Percentiles rank a stretch among this genome's conserved stretches.
Evolutionary conservation across 2,113 vertebrate species (phyloP).

Genomic region (Daubentonia madagascariensis): DNA sequence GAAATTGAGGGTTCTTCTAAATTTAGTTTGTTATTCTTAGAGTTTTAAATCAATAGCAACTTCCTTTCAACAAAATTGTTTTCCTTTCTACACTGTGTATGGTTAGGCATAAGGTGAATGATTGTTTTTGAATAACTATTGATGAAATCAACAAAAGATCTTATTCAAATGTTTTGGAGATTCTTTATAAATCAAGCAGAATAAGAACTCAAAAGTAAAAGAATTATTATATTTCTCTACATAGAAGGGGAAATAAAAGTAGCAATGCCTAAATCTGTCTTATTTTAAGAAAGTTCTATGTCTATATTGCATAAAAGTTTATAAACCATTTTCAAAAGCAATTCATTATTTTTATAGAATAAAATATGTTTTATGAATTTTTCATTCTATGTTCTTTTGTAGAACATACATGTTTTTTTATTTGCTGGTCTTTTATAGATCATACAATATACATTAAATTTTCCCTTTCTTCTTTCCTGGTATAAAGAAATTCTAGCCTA

Average conservation of each 20-base stretch:
- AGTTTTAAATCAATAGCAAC: slow-evolving; percentile 36
- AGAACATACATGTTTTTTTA: neutral
- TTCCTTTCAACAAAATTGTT: neutral
- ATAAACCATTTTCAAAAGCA: neutral
- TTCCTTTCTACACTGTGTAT: neutral
- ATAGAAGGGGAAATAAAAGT: neutral
- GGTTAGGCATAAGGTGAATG: neutral
- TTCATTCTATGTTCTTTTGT: neutral
- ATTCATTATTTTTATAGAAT: neutral
- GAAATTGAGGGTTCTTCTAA: neutral
- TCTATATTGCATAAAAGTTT: neutral
- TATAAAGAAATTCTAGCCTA: neutral
- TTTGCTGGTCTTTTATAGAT: neutral
- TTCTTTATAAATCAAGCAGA: neutral
- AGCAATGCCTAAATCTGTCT: neutral
- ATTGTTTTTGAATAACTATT: neutral
- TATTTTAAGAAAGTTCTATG: neutral
- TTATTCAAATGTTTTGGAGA: neutral
- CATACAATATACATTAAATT: neutral
- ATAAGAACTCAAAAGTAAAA: neutral
- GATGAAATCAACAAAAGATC: neutral
- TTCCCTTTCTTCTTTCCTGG: neutral
- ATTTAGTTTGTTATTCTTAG: neutral
- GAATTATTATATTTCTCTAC: neutral
- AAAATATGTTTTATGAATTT: neutral